Percentiles rank a stretch among this genome's conserved stretches.
Conservation (phyloP, 2,888 invertebrate species). For the Lampropteryx suffumata region DNA sequence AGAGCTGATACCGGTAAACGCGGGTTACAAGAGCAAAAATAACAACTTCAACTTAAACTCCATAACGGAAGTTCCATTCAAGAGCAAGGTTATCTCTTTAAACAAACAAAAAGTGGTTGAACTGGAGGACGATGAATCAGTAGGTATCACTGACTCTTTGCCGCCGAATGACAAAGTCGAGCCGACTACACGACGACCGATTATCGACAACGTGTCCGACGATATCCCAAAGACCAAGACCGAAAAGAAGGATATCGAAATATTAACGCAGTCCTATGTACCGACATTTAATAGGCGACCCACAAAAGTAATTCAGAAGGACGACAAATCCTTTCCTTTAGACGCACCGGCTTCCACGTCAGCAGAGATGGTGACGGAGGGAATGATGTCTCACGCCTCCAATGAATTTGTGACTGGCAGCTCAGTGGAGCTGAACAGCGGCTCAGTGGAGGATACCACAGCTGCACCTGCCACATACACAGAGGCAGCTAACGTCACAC, state of each 20-base stretch:
- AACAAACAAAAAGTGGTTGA: constrained; percentile 64
- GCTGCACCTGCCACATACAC: not conserved
- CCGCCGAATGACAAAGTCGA: constrained; percentile 68
- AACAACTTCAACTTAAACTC: constrained; percentile 72
- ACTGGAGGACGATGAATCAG: constrained; percentile 66
- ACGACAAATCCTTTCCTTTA: constrained; percentile 38
- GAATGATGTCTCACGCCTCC: constrained; percentile 4
- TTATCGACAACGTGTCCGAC: constrained; percentile 73
- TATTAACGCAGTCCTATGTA: constrained; percentile 69
- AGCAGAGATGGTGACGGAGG: constrained; percentile 40
- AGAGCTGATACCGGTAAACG: constrained; percentile 71
- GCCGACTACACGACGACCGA: constrained; percentile 67
- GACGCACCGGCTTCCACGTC: constrained; percentile 33
- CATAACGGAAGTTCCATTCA: constrained; percentile 68
- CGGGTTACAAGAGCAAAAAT: constrained; percentile 75
- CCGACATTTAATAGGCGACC: constrained; percentile 67
- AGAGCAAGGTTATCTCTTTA: constrained; percentile 52
- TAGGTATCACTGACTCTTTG: constrained; percentile 63
- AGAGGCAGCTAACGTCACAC: constrained; percentile 23
- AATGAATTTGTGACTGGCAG: constrained; percentile 22
- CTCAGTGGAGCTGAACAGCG: constrained; percentile 8
- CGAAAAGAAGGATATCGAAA: constrained; percentile 68
- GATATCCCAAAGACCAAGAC: constrained; percentile 50
- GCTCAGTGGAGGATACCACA: constrained; percentile 1
- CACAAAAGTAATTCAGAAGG: constrained; percentile 68